Conservation (phyloP, 2,797 vertebrate genomes). For the Novumbra hubbsi region DNA sequence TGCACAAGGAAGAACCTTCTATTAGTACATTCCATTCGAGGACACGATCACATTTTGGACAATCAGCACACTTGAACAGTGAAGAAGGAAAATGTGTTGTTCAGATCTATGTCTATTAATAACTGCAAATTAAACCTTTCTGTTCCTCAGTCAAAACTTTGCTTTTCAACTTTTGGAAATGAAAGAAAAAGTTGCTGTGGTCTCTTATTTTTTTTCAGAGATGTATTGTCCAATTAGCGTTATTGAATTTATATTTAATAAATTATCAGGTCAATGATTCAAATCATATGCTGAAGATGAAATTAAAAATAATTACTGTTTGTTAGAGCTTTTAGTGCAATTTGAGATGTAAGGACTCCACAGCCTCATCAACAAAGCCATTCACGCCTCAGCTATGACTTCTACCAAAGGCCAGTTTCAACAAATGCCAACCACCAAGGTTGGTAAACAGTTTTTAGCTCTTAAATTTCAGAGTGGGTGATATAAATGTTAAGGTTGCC, state of each 20-base stretch:
- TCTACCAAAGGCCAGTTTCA: slow-evolving; percentile 79
- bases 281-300: background rate
- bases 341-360: slow-evolving; percentile 52
- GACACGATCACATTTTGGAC: too few species aligned
- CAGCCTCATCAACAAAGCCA: slow-evolving; percentile 65
- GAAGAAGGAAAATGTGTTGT: too few species aligned
- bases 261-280: background rate
- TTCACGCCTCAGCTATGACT: slow-evolving; percentile 71
- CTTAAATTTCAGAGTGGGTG: slow-evolving; percentile 67
- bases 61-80: too few species aligned
- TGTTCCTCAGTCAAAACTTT: too few species aligned
- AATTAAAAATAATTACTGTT: background rate
- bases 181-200: too few species aligned
- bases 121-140: too few species aligned
- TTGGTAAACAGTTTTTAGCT: slow-evolving; percentile 72
- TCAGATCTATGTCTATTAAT: too few species aligned
- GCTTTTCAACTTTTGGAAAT: too few species aligned
- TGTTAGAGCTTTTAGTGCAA: slow-evolving; percentile 16
- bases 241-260: background rate
- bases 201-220: too few species aligned
- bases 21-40: too few species aligned
- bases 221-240: slow-evolving; percentile 1
- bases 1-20: too few species aligned
- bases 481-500: slow-evolving; percentile 53
- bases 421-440: slow-evolving; percentile 76